Percentiles rank a stretch among this genome's conserved stretches.
Conservation (phyloP, 2,797 vertebrate species). For the Falco columbarius region DNA sequence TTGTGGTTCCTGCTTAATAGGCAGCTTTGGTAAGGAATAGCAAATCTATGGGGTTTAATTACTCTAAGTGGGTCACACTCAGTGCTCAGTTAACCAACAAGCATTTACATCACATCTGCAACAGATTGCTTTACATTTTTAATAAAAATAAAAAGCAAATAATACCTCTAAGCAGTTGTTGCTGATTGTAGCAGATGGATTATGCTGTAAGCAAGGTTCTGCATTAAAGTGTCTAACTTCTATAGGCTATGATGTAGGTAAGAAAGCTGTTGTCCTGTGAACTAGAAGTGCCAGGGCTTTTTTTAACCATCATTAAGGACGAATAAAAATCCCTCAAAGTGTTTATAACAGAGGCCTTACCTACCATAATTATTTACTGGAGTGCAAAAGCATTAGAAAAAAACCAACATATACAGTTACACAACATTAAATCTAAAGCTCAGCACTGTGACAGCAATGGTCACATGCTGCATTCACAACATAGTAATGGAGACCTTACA, state of each 20-base stretch:
- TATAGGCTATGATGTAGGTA: neutral
- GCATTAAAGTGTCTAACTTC: neutral
- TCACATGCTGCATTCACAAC: accelerated
- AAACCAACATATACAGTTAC: neutral
- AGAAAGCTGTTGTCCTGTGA: neutral
- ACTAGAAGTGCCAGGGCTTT: neutral
- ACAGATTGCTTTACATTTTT: neutral
- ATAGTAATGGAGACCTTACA: accelerated
- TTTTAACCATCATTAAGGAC: neutral
- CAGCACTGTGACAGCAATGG: accelerated
- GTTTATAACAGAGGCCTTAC: neutral
- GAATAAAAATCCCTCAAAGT: neutral
- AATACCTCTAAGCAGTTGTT: neutral
- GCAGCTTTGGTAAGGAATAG: neutral
- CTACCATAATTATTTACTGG: neutral
- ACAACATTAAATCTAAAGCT: neutral
- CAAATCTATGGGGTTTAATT: neutral
- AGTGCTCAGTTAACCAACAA: neutral
- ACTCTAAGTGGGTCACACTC: neutral
- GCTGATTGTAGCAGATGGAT: neutral
- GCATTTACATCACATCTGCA: neutral
- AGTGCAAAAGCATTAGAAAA: neutral
- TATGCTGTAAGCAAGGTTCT: neutral
- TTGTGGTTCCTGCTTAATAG: neutral
- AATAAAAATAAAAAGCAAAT: neutral